Conservation (phyloP, 2,797 vertebrate genomes). For the Neoniphon sammara region DNA sequence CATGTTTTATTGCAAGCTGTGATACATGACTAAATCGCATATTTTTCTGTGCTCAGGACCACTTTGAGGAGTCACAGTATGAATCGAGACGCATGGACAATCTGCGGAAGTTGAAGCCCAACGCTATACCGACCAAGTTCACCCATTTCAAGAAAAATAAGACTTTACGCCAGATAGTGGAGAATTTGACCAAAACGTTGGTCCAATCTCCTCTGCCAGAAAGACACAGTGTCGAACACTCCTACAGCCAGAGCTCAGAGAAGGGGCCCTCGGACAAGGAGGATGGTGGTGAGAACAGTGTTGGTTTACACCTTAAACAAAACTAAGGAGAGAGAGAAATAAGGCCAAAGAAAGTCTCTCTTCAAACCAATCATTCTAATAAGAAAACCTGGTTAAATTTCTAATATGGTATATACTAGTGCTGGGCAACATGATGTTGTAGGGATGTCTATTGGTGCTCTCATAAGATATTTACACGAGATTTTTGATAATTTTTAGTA, state of each 20-base stretch:
- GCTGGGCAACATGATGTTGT: no score
- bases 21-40: neutral
- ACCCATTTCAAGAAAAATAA: constrained; percentile 26
- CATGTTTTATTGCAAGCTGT: no score
- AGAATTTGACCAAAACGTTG: constrained; percentile 20
- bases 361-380: neutral
- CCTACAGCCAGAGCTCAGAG: constrained; percentile 29
- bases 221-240: constrained; percentile 29
- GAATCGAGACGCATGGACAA: constrained; percentile 33
- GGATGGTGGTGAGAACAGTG: constrained; percentile 5
- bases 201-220: constrained; percentile 6
- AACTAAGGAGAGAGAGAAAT: neutral
- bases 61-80: constrained; percentile 31
- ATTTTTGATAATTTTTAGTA: no score
- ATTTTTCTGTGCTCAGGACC: constrained; percentile 18
- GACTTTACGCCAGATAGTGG: constrained; percentile 26
- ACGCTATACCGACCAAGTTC: constrained; percentile 32
- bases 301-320: neutral
- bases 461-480: no score
- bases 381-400: neutral
- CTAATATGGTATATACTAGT: no score
- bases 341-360: neutral
- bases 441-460: no score
- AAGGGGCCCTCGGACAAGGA: constrained; percentile 24
- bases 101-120: constrained; percentile 26